A percentile compares a stretch with the other conserved stretches of the same genome.
These are phyloP conservation scores for Steatocranus sp. DNA, from an alignment of 2,797 vertebrate genomes.

Conservation along the genomic window DNA sequence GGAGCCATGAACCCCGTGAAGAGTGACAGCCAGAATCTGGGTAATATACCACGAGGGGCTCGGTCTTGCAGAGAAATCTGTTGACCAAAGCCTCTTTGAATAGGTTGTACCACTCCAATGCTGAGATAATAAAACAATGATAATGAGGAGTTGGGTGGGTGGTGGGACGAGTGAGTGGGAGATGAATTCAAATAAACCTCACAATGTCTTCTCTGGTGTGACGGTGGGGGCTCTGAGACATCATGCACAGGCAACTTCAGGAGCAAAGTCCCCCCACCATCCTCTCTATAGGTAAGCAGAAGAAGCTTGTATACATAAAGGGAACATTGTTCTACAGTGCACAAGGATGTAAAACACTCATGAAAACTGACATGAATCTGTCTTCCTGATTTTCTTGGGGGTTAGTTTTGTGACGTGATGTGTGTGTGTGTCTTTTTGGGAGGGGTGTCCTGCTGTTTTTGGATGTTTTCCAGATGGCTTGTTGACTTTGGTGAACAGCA, in stretches of 20 bases:
- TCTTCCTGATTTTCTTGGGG: slow-evolving; percentile 44
- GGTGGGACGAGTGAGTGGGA: slow-evolving; percentile 5
- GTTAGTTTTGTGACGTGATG: not conserved
- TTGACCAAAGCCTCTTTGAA: slow-evolving; percentile 26
- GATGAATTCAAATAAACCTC: slow-evolving; percentile 40
- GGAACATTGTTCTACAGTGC: slow-evolving; percentile 39
- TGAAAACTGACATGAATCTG: slow-evolving; percentile 58
- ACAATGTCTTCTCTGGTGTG: not conserved
- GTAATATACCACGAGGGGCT: not conserved
- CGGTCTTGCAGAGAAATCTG: slow-evolving; percentile 24
- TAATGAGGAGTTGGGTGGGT: not conserved
- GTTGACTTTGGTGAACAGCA: slow-evolving; percentile 25
- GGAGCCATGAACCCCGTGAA: slow-evolving; percentile 39
- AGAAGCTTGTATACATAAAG: slow-evolving; percentile 32
- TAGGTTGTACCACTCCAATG: slow-evolving; percentile 1
- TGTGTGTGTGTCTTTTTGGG: not conserved
- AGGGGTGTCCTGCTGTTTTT: slow-evolving; percentile 40
- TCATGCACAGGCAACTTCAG: not conserved
- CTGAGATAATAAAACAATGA: slow-evolving; percentile 34
- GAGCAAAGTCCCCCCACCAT: not conserved
- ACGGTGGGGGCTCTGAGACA: not conserved
- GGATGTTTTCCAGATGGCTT: slow-evolving; percentile 47
- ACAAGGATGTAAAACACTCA: slow-evolving; percentile 43
- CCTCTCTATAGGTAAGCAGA: slow-evolving; percentile 12
- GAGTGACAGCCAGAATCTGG: slow-evolving; percentile 50